Percentiles rank a stretch among this genome's conserved stretches.
These are phyloP conservation scores for Menidia beryllina DNA, from an alignment of 2,113 vertebrate genomes.

Conservation along the genomic window DNA sequence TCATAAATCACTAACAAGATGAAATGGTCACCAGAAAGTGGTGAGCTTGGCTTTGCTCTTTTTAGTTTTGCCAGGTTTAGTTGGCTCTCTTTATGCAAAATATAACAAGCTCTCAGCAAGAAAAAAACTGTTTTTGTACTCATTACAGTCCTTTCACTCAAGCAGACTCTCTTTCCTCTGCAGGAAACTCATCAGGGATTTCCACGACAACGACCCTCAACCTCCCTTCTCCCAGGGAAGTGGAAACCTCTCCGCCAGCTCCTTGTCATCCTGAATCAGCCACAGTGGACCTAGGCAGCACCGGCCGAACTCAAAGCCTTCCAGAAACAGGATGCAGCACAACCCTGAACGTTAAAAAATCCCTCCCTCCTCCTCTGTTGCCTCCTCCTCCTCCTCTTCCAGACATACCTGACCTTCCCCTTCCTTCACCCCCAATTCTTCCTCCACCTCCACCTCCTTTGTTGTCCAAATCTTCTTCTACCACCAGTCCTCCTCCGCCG, in stretches of 20 bases:
- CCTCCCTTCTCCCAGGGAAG: slow-evolving; percentile 10
- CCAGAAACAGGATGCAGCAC: slow-evolving; percentile 48
- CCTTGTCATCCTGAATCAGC: not conserved
- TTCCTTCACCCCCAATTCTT: slow-evolving; percentile 39
- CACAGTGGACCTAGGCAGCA: slow-evolving; percentile 22
- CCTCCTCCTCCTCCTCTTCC: slow-evolving; percentile 34
- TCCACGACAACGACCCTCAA: slow-evolving; percentile 34
- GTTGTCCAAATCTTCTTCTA: slow-evolving; percentile 38
- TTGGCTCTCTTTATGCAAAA: too few relatives aligned
- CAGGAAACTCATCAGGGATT: slow-evolving; percentile 64
- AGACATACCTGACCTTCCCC: slow-evolving; percentile 50
- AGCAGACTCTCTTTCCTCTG: slow-evolving; percentile 12
- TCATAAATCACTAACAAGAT: slow-evolving; percentile 48
- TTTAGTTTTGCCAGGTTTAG: not conserved
- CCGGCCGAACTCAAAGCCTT: slow-evolving; percentile 55
- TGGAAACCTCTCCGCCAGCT: not conserved
- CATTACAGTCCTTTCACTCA: not conserved
- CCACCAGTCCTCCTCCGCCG: slow-evolving; percentile 39
- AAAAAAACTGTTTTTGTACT: not conserved
- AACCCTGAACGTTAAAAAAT: slow-evolving; percentile 37
- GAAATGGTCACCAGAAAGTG: slow-evolving; percentile 25
- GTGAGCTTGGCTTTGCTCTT: not conserved
- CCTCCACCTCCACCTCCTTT: slow-evolving; percentile 36
- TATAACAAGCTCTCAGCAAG: not conserved
- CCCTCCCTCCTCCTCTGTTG: slow-evolving; percentile 31